phyloP scores from a whole-genome alignment of 1,140 invertebrate species.

The Lethocerus indicus region DNA sequence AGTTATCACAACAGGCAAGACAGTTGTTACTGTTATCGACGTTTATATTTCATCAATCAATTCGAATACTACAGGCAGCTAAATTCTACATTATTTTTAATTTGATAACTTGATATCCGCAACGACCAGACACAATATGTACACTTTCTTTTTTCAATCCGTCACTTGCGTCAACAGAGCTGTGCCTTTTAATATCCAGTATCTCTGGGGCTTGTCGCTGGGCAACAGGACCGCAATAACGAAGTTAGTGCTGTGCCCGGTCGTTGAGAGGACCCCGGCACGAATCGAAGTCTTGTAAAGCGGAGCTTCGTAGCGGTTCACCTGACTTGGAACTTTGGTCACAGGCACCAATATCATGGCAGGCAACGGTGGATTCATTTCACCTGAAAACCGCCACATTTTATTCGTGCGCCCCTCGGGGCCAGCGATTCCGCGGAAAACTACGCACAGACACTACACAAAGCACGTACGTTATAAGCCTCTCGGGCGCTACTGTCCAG shows the following conservation, averaged over 20 bases:
- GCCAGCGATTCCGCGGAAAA: too few relatives aligned
- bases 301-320: conserved; percentile 51
- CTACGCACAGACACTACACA: too few relatives aligned
- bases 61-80: too few relatives aligned
- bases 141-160: too few relatives aligned
- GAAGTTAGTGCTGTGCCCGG: conserved; percentile 80
- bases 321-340: conserved; percentile 35
- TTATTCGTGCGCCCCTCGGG: too few relatives aligned
- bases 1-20: too few relatives aligned
- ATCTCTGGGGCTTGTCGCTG: conserved; percentile 35
- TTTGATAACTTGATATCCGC: too few relatives aligned
- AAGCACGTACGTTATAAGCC: too few relatives aligned
- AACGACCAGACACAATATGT: too few relatives aligned
- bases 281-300: conserved; percentile 73
- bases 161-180: conserved; percentile 68
- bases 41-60: too few relatives aligned
- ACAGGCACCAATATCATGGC: conserved; percentile 55
- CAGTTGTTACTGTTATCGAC: too few relatives aligned
- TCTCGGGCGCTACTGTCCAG: neutral
- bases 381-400: conserved; percentile 37
- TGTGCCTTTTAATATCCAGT: conserved; percentile 75
- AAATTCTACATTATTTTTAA: too few relatives aligned
- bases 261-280: conserved; percentile 68
- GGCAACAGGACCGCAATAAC: conserved; percentile 61
- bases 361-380: conserved; percentile 59